A percentile compares a stretch with the other conserved stretches of the same genome.
phyloP scores from a whole-genome alignment of 2,888 invertebrate genomes.

The Therioaphis trifolii region DNA sequence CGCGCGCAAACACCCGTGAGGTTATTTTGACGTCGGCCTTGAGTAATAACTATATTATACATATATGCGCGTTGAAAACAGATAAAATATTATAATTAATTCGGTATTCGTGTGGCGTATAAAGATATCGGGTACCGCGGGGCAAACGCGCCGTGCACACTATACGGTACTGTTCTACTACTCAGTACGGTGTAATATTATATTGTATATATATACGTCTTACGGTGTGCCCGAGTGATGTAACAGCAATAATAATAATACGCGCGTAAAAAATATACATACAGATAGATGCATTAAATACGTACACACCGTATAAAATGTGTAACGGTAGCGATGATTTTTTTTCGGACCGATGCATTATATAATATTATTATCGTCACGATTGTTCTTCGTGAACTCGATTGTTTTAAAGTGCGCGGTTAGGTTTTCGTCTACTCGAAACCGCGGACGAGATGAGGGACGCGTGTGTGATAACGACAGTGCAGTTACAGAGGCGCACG shows the following conservation, averaged over 20 bases:
- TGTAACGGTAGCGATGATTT: too few relatives aligned
- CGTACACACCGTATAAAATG: background rate
- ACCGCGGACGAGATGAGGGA: too few relatives aligned
- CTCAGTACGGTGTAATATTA: background rate
- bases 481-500: too few relatives aligned
- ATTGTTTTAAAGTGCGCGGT: too few relatives aligned
- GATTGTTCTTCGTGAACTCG: too few relatives aligned
- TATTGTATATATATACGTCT: background rate
- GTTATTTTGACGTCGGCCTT: conserved; percentile 26
- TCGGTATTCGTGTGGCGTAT: background rate
- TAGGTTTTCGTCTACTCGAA: too few relatives aligned
- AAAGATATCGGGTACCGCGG: conserved; percentile 17
- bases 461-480: too few relatives aligned
- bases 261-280: too few relatives aligned
- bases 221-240: background rate
- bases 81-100: conserved; percentile 52
- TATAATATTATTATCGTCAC: too few relatives aligned
- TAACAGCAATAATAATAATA: background rate
- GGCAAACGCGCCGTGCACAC: background rate
- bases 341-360: background rate
- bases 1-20: too few relatives aligned
- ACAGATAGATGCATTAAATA: background rate
- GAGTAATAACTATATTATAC: conserved; percentile 10
- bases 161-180: background rate
- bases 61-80: background rate